phyloP scores from a whole-genome alignment of 1,140 invertebrate genomes.

The Oedothorax gibbosus region DNA sequence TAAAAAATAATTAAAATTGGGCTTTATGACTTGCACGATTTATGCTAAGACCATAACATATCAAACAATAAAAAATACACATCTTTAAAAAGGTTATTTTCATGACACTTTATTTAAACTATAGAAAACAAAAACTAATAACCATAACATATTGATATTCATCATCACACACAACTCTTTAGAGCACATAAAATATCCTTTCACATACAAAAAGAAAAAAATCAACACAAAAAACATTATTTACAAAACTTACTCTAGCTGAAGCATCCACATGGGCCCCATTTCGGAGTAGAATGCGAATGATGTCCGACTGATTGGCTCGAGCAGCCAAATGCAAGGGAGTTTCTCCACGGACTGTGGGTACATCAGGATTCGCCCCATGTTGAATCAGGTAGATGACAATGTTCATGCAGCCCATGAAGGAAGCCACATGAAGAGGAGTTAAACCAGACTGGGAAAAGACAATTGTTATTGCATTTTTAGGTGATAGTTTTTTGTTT shows the following conservation, averaged over 20 bases:
- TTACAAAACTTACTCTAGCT: slow-evolving; percentile 77
- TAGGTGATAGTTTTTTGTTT: too few species aligned
- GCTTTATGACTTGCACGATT: too few species aligned
- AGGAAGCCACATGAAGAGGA: slow-evolving; percentile 95
- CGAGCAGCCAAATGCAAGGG: slow-evolving; percentile 95
- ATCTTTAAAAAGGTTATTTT: too few species aligned
- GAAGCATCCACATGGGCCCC: slow-evolving; percentile 96
- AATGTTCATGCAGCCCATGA: slow-evolving; percentile 99
- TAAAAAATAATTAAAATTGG: too few species aligned
- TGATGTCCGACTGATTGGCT: slow-evolving; percentile 98
- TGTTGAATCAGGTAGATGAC: slow-evolving; percentile 97
- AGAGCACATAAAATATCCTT: background rate
- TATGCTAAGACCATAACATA: too few species aligned
- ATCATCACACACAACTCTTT: background rate
- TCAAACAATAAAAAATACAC: too few species aligned
- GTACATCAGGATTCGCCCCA: slow-evolving; percentile 94
- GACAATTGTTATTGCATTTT: background rate
- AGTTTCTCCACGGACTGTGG: slow-evolving; percentile 97
- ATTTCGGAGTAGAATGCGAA: slow-evolving; percentile 94
- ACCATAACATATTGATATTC: background rate
- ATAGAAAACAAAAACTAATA: background rate
- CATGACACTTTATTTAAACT: too few species aligned
- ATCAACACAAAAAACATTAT: background rate
- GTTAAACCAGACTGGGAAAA: slow-evolving; percentile 85
- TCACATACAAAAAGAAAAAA: background rate